Conservation (phyloP, 2,888 invertebrate species). For the Harpalus rufipes region DNA sequence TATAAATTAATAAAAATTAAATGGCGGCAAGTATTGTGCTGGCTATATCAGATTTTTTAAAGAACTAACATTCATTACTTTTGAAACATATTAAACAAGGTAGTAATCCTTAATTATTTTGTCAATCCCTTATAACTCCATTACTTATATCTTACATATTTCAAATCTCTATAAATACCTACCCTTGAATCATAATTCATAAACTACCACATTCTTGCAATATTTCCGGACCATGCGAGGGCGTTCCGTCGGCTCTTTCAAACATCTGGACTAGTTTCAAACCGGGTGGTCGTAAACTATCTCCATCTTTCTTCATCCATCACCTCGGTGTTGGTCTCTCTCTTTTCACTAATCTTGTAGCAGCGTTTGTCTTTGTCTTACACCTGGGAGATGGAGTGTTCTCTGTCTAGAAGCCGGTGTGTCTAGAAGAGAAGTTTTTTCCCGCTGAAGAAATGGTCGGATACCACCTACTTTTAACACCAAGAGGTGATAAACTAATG, state of each 20-base stretch:
- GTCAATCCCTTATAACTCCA: too few relatives aligned
- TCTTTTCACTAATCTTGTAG: not conserved
- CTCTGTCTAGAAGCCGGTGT: constrained; percentile 19
- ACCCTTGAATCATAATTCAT: not conserved
- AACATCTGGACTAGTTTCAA: constrained; percentile 49
- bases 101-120: too few relatives aligned
- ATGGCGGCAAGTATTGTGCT: too few relatives aligned
- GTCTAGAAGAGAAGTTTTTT: constrained; percentile 42
- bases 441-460: constrained; percentile 33
- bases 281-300: constrained; percentile 48
- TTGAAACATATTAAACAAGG: too few relatives aligned
- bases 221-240: constrained; percentile 1
- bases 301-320: constrained; percentile 19
- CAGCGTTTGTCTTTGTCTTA: not conserved
- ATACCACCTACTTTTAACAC: constrained; percentile 56
- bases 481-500: constrained; percentile 43
- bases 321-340: not conserved
- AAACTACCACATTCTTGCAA: constrained; percentile 26
- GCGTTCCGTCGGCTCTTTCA: constrained; percentile 16
- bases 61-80: too few relatives aligned
- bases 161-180: too few relatives aligned
- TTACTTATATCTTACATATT: too few relatives aligned
- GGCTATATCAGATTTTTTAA: too few relatives aligned
- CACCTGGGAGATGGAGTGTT: not conserved
- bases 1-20: too few relatives aligned